Percentiles rank a stretch among this genome's conserved stretches.
Conservation (phyloP, 2,113 vertebrate species). For the Chrysemys picta region DNA sequence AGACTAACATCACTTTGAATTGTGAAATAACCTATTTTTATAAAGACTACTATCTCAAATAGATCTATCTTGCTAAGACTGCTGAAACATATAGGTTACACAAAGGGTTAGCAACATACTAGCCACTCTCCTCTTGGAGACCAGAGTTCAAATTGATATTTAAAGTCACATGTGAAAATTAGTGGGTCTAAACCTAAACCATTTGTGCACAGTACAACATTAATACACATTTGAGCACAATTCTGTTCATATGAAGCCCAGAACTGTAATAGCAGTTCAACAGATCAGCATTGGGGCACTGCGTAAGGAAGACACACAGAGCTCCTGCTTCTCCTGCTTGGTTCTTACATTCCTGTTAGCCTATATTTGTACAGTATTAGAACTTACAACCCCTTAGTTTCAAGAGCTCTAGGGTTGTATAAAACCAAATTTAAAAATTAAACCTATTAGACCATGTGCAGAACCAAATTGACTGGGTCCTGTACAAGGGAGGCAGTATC, state of each 20-base stretch:
- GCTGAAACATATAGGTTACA: background rate
- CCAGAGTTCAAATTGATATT: background rate
- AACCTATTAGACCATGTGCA: background rate
- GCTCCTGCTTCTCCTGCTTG: background rate
- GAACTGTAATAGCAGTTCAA: background rate
- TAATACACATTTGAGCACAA: background rate
- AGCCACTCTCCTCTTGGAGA: background rate
- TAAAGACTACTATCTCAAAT: background rate
- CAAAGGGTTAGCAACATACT: background rate
- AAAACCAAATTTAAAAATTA: background rate
- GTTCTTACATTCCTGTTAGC: background rate
- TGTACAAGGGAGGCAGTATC: slow-evolving; percentile 39
- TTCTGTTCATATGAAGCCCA: background rate
- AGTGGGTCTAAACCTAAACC: background rate
- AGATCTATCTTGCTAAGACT: background rate
- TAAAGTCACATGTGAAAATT: background rate
- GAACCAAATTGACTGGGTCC: background rate
- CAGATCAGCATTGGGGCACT: background rate
- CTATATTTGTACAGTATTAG: background rate
- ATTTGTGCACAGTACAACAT: background rate
- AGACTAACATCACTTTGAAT: background rate
- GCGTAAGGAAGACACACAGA: background rate
- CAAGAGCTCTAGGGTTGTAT: background rate
- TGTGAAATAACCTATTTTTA: background rate
- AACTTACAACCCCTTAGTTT: background rate